Base-by-base conservation (phyloP, 2,113 vertebrate genomes). In the Arenaria interpres region DNA sequence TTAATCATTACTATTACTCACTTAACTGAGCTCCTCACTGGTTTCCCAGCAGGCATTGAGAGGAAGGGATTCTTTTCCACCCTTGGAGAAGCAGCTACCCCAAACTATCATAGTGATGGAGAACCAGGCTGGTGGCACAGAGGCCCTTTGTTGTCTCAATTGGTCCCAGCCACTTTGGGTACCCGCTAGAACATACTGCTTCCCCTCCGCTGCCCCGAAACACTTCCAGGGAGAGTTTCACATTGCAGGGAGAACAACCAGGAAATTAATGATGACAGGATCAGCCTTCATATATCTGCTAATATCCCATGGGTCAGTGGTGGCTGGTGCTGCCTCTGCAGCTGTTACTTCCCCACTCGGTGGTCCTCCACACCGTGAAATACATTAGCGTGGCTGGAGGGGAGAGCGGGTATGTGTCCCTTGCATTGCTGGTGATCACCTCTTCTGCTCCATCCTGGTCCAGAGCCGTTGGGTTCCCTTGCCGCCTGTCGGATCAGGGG, bases 321-420 rank as follows among this genome's bases (percentile, higher is more conserved):
- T 85, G 62, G 62, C 62, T 82, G 92, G 56, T 86, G 62, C 64
- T 89, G 77, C 73, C 84, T 89, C 69, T 76, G 53, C 89, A 93
- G 83, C 69, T 93, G 90, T 92, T 72, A 13, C 53, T 69, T 92
- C 62, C 39, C 60, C 22, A 43, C 35, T 87, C 53, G 8, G 14
- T 85, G 69, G 92, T 95, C 43, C 43, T 92, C 74, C 63, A 82
- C n/a, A 46, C 54, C 4, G 3, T 76, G 74, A 88, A 96, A 90
- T 62, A 89, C 3, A 0, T 62, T 7, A 30, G 23, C 0, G 0
- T 23, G 45, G 66, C 56, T 85, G 67, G 63, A 90, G 66, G 39
- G 20, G 69, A 88, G 59, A 76, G 25, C n/a, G 56, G 21, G 32
- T 2, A 3, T 1, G 1, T 7, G 16, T 69, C 43, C 68, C 48